phyloP scores from a whole-genome alignment of 2,113 vertebrate species.

The Thalassarche chlororhynchos region DNA sequence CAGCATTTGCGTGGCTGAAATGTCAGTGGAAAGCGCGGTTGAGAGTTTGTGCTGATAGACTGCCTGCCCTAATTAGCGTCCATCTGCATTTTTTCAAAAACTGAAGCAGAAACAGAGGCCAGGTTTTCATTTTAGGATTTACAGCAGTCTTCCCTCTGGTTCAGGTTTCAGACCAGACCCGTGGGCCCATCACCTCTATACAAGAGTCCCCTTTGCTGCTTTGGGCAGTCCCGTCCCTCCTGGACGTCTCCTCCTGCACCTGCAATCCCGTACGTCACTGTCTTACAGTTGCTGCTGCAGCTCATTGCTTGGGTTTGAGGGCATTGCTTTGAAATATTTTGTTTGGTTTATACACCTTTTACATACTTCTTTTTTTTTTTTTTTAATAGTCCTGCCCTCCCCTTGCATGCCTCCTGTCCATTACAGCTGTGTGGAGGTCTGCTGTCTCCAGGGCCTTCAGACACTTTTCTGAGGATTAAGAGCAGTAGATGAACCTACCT shows the following conservation, averaged over 20 bases:
- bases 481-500: background rate
- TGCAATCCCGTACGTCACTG: fast-evolving
- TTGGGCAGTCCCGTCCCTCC: background rate
- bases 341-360: background rate
- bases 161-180: background rate
- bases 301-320: background rate
- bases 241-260: background rate
- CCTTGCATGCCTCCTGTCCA: fast-evolving
- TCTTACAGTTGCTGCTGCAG: background rate
- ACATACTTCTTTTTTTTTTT: too few species aligned
- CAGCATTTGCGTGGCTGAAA: background rate
- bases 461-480: background rate
- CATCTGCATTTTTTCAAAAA: background rate
- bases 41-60: background rate
- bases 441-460: background rate
- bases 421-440: background rate
- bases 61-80: background rate
- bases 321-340: background rate
- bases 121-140: background rate
- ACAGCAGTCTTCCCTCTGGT: background rate
- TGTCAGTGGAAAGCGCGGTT: background rate
- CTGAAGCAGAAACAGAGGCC: background rate
- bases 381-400: background rate
- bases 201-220: background rate
- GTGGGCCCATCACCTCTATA: background rate